Evolutionary conservation across 2,888 invertebrate species (phyloP).

Genomic region (Napeogenes sylphis): DNA sequence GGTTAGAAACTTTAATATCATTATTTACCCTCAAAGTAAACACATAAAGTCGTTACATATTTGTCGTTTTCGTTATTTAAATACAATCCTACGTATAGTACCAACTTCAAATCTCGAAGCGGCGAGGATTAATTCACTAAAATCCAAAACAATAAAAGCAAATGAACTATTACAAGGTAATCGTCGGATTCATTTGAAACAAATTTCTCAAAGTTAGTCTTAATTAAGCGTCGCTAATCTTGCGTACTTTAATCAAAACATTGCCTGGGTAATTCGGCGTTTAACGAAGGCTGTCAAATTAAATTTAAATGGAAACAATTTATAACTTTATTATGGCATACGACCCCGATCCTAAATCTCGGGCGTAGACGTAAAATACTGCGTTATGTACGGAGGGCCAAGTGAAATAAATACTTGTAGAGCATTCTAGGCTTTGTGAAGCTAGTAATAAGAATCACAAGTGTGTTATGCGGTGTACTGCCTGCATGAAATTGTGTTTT

Average conservation of each 20-base stretch:
- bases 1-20: conserved; percentile 9
- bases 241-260: conserved; percentile 64
- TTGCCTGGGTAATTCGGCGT: conserved; percentile 54
- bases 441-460: conserved; percentile 18
- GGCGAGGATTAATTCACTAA: not conserved
- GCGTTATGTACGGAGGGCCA: conserved; percentile 42
- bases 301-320: conserved; percentile 75
- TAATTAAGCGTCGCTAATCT: conserved; percentile 50
- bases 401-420: conserved; percentile 11
- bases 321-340: conserved; percentile 72
- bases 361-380: conserved; percentile 69
- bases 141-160: not conserved
- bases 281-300: conserved; percentile 72
- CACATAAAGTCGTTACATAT: not conserved
- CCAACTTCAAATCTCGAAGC: not conserved
- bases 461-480: conserved; percentile 35
- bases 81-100: no score
- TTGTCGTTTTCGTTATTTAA: no score
- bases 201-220: conserved; percentile 28
- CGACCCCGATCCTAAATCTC: conserved; percentile 66
- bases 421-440: conserved; percentile 20
- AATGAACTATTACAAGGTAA: conserved; percentile 1
- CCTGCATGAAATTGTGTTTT: conserved; percentile 74
- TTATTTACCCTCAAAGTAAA: not conserved
- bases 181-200: conserved; percentile 9